Evolutionary conservation across 1,140 invertebrate species (phyloP).

Genomic region (Cotesia chilonis): DNA sequence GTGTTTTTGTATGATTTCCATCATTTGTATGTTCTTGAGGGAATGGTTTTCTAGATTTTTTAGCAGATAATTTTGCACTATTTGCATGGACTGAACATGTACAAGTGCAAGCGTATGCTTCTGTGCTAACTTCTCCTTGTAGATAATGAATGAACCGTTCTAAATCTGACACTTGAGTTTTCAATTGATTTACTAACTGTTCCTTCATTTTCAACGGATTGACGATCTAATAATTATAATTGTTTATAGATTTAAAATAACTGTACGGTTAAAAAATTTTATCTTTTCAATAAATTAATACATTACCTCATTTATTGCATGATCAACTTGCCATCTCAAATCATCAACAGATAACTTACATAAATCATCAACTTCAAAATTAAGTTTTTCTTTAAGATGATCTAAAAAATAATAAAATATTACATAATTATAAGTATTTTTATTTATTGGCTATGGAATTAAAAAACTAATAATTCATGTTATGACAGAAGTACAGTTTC

Average conservation of each 20-base stretch:
- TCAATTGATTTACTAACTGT: conserved; percentile 91
- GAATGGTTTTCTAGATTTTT: conserved; percentile 54
- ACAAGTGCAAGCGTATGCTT: conserved; percentile 69
- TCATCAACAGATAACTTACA: conserved; percentile 79
- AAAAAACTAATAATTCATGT: neutral
- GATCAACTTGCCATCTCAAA: conserved; percentile 80
- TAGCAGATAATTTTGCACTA: conserved; percentile 44
- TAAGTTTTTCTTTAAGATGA: conserved; percentile 79
- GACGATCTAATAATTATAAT: conserved; percentile 74
- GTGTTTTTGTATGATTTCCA: conserved; percentile 66
- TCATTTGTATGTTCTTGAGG: conserved; percentile 49
- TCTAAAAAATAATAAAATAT: conserved; percentile 57
- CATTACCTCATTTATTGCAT: conserved; percentile 74
- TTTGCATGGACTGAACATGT: conserved; percentile 71
- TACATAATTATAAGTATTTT: neutral
- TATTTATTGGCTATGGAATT: neutral
- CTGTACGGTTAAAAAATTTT: conserved; percentile 14
- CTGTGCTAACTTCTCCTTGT: conserved; percentile 76
- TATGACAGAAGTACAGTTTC: no score
- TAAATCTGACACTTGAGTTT: conserved; percentile 95
- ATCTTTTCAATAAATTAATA: conserved; percentile 42
- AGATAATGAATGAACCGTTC: conserved; percentile 97
- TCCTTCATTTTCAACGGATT: conserved; percentile 97
- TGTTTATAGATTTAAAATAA: neutral
- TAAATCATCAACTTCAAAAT: conserved; percentile 80